Conservation (phyloP, 2,797 vertebrate species). For the Odontamblyopus lacepedii region DNA sequence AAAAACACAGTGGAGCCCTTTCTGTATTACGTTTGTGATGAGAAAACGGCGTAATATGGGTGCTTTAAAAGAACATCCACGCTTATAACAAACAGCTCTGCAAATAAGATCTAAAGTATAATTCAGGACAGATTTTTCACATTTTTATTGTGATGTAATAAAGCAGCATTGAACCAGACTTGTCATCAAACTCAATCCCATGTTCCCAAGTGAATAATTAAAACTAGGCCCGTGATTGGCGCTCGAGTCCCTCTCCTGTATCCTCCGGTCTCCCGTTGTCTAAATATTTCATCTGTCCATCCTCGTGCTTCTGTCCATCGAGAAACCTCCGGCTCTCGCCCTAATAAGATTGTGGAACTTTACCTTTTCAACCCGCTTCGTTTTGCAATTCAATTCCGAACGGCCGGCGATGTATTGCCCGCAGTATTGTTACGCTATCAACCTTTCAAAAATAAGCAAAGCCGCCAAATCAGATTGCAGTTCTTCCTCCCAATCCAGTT, state of each 20-base stretch:
- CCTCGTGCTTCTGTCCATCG: slow-evolving; percentile 44
- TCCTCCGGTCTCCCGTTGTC: slow-evolving; percentile 32
- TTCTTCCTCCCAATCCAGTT: neutral
- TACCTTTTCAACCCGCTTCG: slow-evolving; percentile 28
- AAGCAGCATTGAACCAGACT: slow-evolving; percentile 20
- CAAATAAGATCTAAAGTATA: too few species aligned
- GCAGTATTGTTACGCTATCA: slow-evolving; percentile 30
- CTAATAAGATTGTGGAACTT: slow-evolving; percentile 42
- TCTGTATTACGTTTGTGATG: too few species aligned
- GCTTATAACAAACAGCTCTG: too few species aligned
- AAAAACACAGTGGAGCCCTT: too few species aligned
- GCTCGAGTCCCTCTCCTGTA: neutral
- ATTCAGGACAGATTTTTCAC: too few species aligned
- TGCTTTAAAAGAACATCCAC: too few species aligned
- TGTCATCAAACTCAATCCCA: slow-evolving; percentile 35
- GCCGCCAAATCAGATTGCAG: slow-evolving; percentile 23
- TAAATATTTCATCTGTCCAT: slow-evolving; percentile 55
- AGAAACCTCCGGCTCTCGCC: slow-evolving; percentile 26
- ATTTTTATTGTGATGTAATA: neutral
- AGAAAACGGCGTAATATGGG: too few species aligned
- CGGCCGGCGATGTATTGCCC: slow-evolving; percentile 16
- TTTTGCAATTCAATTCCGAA: slow-evolving; percentile 32
- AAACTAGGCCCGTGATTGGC: slow-evolving; percentile 30
- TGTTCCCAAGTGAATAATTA: slow-evolving; percentile 31
- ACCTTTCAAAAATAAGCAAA: slow-evolving; percentile 27